Evolutionary conservation across 1,140 invertebrate species (phyloP).

Genomic region (Aphelenchoides avenae): DNA sequence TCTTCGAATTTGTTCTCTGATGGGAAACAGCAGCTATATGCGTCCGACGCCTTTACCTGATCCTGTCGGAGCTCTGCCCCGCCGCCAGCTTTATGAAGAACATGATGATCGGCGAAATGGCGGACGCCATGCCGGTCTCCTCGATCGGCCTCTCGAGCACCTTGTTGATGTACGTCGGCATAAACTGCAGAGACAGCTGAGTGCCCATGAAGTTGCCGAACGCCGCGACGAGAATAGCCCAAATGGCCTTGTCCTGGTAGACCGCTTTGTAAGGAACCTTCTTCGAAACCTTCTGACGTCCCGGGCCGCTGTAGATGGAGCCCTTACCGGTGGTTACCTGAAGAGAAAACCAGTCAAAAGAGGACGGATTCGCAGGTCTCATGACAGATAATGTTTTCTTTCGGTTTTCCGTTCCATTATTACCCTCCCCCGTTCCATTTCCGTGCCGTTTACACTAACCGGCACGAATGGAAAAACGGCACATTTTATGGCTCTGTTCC

Average conservation of each 20-base stretch:
- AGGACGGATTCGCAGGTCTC: too few species aligned
- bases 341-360: conserved; percentile 8
- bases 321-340: conserved; percentile 40
- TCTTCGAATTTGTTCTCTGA: too few species aligned
- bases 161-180: conserved; percentile 46
- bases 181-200: conserved; percentile 41
- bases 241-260: conserved; percentile 40
- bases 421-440: too few species aligned
- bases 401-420: too few species aligned
- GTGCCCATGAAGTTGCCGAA: conserved; percentile 49
- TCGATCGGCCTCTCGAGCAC: too few species aligned
- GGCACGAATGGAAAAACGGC: too few species aligned
- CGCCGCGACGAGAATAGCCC: conserved; percentile 44
- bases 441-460: too few species aligned
- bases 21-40: too few species aligned
- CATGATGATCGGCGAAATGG: conserved; percentile 50
- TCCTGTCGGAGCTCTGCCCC: conserved; percentile 41
- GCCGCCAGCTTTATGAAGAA: conserved; percentile 51
- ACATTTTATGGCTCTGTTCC: too few species aligned
- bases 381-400: too few species aligned
- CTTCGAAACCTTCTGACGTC: conserved; percentile 37
- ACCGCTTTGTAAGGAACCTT: conserved; percentile 38
- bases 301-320: conserved; percentile 45
- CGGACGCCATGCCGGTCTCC: conserved; percentile 50
- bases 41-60: conserved; percentile 28